Base-by-base conservation (phyloP, 2,797 vertebrate genomes). In the Muscicapa striata region DNA sequence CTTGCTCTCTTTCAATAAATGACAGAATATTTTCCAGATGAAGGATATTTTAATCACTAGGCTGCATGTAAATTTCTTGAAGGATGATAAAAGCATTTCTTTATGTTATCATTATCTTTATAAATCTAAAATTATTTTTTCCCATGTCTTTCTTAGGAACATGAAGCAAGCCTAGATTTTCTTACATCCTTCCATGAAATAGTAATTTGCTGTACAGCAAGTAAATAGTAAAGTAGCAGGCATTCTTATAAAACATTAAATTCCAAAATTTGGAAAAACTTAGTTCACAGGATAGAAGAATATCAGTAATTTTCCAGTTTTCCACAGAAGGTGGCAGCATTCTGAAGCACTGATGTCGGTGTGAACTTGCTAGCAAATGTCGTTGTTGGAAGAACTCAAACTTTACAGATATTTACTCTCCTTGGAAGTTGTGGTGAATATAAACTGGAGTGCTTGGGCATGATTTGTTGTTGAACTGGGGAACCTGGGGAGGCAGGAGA, bases 301-400 rank as follows among this genome's bases (percentile, higher is more conserved):
- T 32, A 29, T 22, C 26, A 36, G 63, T 63, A 52, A 27, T 87
- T 78, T 84, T 82, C 88, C 67, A 54, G 20, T 48, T 92, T 84
- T 84, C 59, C 84, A 63, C 88, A 46, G 92, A 76, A 93, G 88
- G 88, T 93, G 94, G 92, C 92, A 96, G 95, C 80, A 67, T 89
- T 84, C 43, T 69, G 94, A 84, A 91, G 77, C 62, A 13, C 21
- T 70, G 41, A 40, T 51, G 19, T 54, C 57, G 15, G n/a, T 8
- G 13, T 49, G 58, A 54, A 52, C 27, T 58, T 57, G 29, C 15
- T 38, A 22, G 62, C 40, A 54, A 46, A 74, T 45, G 51, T 46
- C 36, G 27, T 20, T 11, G 21, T 58, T 67, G 51, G 20, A 69
- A 62, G 38, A 70, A 21, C 9, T 22, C 17, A 27, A 54, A 40